Percentiles rank a stretch among this genome's conserved stretches.
phyloP scores from a whole-genome alignment of 92 coral and sea anemone species.

The Meandrina meandrites region DNA sequence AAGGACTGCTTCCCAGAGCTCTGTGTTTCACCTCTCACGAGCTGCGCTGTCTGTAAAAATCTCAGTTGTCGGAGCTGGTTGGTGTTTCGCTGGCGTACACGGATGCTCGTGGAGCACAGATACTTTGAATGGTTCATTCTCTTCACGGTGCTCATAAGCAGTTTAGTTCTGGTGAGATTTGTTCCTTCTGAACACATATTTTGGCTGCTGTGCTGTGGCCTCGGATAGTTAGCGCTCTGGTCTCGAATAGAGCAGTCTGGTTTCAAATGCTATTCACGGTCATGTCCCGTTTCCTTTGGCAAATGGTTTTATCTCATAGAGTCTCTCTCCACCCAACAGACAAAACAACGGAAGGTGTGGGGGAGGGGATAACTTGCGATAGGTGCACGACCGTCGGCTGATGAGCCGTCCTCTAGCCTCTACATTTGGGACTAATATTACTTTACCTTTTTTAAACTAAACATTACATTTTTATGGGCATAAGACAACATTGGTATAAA shows the following conservation, averaged over 20 bases:
- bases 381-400: too few relatives aligned
- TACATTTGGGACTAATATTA: too few relatives aligned
- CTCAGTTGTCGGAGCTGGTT: conserved; percentile 64
- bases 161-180: conserved; percentile 81
- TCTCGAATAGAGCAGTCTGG: neutral
- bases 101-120: conserved; percentile 78
- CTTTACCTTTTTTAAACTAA: too few relatives aligned
- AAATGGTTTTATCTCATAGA: too few relatives aligned
- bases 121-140: conserved; percentile 97
- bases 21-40: conserved; percentile 58
- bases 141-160: conserved; percentile 78
- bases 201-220: neutral
- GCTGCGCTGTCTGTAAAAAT: conserved; percentile 39
- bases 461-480: too few relatives aligned
- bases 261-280: neutral
- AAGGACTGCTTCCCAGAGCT: conserved; percentile 71
- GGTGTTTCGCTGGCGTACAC: conserved; percentile 72
- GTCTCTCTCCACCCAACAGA: too few relatives aligned
- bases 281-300: too few relatives aligned
- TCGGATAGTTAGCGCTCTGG: neutral
- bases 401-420: too few relatives aligned
- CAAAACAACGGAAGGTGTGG: too few relatives aligned
- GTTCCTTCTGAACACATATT: neutral
- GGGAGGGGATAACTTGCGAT: too few relatives aligned
- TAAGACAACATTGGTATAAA: too few relatives aligned